phyloP scores from a whole-genome alignment of 2,888 invertebrate genomes.

The Diploptera punctata region DNA sequence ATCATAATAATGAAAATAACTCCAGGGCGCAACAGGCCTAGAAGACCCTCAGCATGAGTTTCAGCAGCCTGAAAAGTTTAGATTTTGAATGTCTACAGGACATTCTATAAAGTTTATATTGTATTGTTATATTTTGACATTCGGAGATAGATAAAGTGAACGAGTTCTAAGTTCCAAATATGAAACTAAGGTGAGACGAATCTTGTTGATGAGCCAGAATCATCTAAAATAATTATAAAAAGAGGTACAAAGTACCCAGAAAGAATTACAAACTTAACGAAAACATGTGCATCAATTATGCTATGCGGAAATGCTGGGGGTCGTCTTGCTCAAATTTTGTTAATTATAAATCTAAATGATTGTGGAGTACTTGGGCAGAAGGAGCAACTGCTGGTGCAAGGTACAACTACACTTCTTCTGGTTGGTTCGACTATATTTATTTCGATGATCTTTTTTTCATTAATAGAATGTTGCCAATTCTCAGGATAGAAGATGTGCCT shows the following conservation, averaged over 20 bases:
- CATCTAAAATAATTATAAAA: constrained; percentile 46
- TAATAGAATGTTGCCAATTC: constrained; percentile 45
- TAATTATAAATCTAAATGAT: constrained; percentile 54
- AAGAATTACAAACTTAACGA: too few relatives aligned
- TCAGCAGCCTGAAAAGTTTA: too few relatives aligned
- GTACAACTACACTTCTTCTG: constrained; percentile 54
- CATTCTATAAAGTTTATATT: too few relatives aligned
- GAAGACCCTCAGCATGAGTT: too few relatives aligned
- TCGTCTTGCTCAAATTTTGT: constrained; percentile 52
- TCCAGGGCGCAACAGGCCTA: too few relatives aligned
- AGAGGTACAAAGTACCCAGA: constrained; percentile 52
- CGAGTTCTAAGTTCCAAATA: constrained; percentile 45
- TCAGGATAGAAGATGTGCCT: constrained; percentile 44
- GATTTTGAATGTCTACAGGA: too few relatives aligned
- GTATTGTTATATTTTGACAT: too few relatives aligned
- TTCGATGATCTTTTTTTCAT: constrained; percentile 49
- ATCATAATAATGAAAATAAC: too few relatives aligned
- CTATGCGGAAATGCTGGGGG: constrained; percentile 52
- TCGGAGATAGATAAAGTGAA: too few relatives aligned
- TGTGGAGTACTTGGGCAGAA: too few relatives aligned
- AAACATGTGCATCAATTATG: too few relatives aligned
- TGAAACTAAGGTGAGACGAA: constrained; percentile 52
- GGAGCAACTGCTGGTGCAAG: constrained; percentile 51
- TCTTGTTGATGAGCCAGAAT: constrained; percentile 50
- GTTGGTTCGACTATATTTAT: constrained; percentile 48